Percentiles rank a stretch among this genome's conserved stretches.
Conservation (phyloP, 2,113 vertebrate genomes). For the Phasianus colchicus region DNA sequence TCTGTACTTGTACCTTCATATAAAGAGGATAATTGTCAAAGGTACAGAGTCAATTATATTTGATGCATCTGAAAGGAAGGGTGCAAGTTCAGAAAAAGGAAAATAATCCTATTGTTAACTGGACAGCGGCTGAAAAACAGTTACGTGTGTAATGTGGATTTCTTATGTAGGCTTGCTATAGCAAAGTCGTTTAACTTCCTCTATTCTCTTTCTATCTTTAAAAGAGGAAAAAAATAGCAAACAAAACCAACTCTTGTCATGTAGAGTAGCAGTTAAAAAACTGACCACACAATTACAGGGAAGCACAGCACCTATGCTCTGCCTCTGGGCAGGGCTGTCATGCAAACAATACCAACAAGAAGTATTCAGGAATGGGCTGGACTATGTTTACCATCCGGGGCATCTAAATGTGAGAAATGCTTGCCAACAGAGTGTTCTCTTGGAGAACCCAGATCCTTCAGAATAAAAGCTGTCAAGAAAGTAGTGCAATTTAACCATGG, state of each 20-base stretch:
- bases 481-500: conserved; percentile 13
- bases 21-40: not conserved
- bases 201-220: not conserved
- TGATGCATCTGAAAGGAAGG: not conserved
- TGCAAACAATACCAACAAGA: not conserved
- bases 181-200: not conserved
- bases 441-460: not conserved
- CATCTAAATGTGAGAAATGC: not conserved
- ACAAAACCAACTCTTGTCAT: not conserved
- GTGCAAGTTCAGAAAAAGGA: not conserved
- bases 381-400: not conserved
- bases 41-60: not conserved
- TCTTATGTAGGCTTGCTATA: not conserved
- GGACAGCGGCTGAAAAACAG: not conserved
- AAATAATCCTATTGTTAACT: not conserved
- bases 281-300: not conserved
- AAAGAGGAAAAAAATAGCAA: not conserved
- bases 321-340: not conserved
- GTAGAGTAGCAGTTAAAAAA: not conserved
- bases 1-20: not conserved
- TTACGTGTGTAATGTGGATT: not conserved
- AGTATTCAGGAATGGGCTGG: not conserved
- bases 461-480: conserved; percentile 43
- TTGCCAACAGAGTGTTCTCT: not conserved
- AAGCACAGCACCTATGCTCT: not conserved